Base-by-base conservation (phyloP, 2,888 invertebrate genomes). In the Zhuqinia jingwanae region DNA sequence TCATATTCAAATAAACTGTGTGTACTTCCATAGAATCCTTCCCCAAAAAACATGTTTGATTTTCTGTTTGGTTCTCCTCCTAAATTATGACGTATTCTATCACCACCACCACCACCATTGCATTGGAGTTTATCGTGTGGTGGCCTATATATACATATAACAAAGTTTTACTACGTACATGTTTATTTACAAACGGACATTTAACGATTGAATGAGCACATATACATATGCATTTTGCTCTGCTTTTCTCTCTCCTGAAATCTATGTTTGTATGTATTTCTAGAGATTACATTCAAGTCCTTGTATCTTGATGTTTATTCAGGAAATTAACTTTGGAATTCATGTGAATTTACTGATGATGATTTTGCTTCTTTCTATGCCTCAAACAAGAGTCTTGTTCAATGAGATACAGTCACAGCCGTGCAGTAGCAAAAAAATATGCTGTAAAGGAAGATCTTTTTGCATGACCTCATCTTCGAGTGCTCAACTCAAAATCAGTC, bases 241-340 rank as follows among this genome's bases (percentile, higher is more conserved):
- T n/a, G n/a, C n/a, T n/a, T n/a, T 13, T 50, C 15, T 50, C 3
- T 13, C 15, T 50, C 50, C 50, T 50, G 5, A 50, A 15, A 30
- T 42, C 2, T 30, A 15, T 47, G 70, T 36, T 36, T 25, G 25
- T 65, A 17, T 65, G n/a, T n/a, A n/a, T 30, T 30, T 15, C 42
- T 20, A 45, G 45, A 68, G 42, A 70, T 70, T 50, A 70, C 70
- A 70, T 22, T 70, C 70, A 22, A 50, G 65, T 65, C 65, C 47
- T 50, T 30, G 30, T 53, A 56, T 75, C 53, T 75, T 56, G 47
- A 60, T 82, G 68, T 82, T 82, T 82, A 75, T 60, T 75, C 82
- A 82, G 82, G 82, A 82, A 82, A 82, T 82, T 82, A 82, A 82
- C 58, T 82, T 80, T 60, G 73, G 50, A 82, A 82, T 82, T 82